Percentiles rank a stretch among this genome's conserved stretches.
phyloP scores from a whole-genome alignment of 2,888 invertebrate species.

The Epicampocera succincta region DNA sequence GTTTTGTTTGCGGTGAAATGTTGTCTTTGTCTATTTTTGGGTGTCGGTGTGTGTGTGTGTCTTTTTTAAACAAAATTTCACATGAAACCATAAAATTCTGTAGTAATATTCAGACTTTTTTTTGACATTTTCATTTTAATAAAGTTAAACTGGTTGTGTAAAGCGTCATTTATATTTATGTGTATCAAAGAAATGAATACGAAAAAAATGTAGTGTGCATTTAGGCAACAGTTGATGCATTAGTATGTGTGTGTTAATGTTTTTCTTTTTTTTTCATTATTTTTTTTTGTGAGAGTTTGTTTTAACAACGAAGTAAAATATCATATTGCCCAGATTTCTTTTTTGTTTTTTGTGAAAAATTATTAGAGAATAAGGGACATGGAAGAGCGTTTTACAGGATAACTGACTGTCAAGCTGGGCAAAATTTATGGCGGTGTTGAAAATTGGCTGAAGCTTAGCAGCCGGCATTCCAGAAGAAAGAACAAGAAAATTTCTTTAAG shows the following conservation, averaged over 20 bases:
- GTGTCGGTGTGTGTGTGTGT: background rate
- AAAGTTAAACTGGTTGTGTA: conserved; percentile 52
- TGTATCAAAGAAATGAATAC: conserved; percentile 23
- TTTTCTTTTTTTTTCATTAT: background rate
- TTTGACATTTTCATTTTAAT: conserved; percentile 45
- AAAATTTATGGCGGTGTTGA: conserved; percentile 63
- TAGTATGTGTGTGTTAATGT: background rate
- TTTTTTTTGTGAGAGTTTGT: conserved; percentile 34
- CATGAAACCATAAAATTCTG: conserved; percentile 37
- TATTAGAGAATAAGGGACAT: conserved; percentile 26
- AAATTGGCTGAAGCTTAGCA: conserved; percentile 58
- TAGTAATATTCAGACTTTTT: conserved; percentile 38
- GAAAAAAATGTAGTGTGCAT: conserved; percentile 35
- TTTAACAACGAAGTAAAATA: conserved; percentile 48
- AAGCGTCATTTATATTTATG: conserved; percentile 47
- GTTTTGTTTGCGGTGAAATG: conserved; percentile 30
- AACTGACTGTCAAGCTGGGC: conserved; percentile 62
- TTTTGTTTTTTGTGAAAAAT: background rate
- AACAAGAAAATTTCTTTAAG: background rate
- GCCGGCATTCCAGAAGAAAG: conserved; percentile 21
- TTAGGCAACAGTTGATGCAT: conserved; percentile 53
- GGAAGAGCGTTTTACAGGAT: conserved; percentile 51
- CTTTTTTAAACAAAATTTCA: conserved; percentile 24
- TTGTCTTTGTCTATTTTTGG: conserved; percentile 7
- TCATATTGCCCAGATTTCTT: background rate